Base-by-base conservation (phyloP, 2,888 invertebrate species). In the Cryptocephalus moraei region DNA sequence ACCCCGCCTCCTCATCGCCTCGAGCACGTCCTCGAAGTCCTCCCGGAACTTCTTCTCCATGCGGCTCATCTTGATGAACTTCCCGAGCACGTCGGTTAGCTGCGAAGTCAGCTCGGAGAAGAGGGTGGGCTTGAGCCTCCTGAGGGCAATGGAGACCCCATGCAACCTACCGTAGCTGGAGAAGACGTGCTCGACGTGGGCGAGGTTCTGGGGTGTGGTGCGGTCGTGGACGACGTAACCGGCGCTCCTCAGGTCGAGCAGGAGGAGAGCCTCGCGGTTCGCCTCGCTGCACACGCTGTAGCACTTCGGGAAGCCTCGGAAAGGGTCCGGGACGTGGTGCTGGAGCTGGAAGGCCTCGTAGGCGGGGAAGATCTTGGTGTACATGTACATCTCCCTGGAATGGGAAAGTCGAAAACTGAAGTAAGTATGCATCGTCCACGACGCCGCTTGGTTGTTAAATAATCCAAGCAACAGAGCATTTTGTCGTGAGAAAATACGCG, bases 151-250 rank as follows among this genome's bases (percentile, higher is more conserved):
- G 2, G 58, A 58, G 2, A 59, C 39, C 2, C 55, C 62, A 43
- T 63, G 62, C n/a, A 51, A 55, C 33, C 49, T 47, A 0, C 56
- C 62, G 46, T 63, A 63, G 33, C 46, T 50, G 22, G 41, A 33
- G 22, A 59, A 55, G 0, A 59, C 56, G 38, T 51, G 36, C 4
- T 50, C 39, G 12, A 53, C 54, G 46, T 64, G 64, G n/a, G 62
- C 51, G 9, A 62, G 46, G 49, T 64, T 62, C 57, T 62, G 62
- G 8, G 62, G 49, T 11, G 34, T 43, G 8, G 45, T 49, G 39
- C 59, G 46, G 39, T 63, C 58, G 48, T 62, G 60, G 9, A 63
- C 34, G 8, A 55, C 56, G 43, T 52, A 64, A 4, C 61, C 61
- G 1, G 47, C 10, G 8, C 34, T 43, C 46, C 59, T 62, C 22